These are phyloP conservation scores for Phenacoccus solenopsis DNA, from an alignment of 1,140 invertebrate genomes.

Conservation along the genomic window DNA sequence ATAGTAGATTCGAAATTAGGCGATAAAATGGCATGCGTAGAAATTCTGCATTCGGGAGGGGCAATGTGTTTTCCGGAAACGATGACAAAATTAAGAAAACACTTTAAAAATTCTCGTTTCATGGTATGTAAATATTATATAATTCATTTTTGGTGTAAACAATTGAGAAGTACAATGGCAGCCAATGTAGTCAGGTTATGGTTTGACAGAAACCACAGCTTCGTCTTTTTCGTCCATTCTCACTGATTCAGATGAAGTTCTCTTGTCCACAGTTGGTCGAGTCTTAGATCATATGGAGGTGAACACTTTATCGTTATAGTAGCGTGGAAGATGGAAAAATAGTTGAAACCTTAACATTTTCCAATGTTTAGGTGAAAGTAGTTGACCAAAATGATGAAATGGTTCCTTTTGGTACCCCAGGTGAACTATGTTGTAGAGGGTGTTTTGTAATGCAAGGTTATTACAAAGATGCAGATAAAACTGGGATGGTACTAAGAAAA, in stretches of 20 bases:
- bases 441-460: constrained; percentile 74
- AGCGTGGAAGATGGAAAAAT: too few relatives aligned
- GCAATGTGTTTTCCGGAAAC: constrained; percentile 60
- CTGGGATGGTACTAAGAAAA: constrained; percentile 54
- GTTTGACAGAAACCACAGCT: constrained; percentile 75
- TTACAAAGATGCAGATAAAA: constrained; percentile 70
- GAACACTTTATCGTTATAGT: too few relatives aligned
- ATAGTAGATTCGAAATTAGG: neutral
- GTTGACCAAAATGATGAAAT: constrained; percentile 54
- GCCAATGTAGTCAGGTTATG: constrained; percentile 61
- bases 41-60: constrained; percentile 56
- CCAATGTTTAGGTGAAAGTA: constrained; percentile 52
- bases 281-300: constrained; percentile 66
- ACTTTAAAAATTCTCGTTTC: constrained; percentile 26
- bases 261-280: constrained; percentile 62
- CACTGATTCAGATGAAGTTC: constrained; percentile 48
- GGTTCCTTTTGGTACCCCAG: constrained; percentile 59
- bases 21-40: constrained; percentile 18
- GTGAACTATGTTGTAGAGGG: constrained; percentile 72
- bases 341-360: too few relatives aligned
- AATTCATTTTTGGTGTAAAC: neutral
- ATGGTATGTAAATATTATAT: constrained; percentile 23
- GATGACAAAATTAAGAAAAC: constrained; percentile 44
- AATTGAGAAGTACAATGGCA: constrained; percentile 21
- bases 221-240: constrained; percentile 47